phyloP scores from a whole-genome alignment of 2,113 vertebrate genomes.

The Heterocephalus glaber region DNA sequence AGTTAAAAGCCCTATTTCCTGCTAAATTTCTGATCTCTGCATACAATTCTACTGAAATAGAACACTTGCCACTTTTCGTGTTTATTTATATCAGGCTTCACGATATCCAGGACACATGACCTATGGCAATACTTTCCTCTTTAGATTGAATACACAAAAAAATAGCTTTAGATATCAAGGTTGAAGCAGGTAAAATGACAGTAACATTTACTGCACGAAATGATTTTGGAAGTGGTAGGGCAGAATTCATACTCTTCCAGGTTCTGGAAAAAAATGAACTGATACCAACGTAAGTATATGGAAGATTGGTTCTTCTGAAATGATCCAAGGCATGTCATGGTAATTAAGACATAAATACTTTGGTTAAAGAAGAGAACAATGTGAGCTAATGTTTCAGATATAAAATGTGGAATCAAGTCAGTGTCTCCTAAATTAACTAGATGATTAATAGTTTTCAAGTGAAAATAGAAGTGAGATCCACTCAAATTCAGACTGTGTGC shows the following conservation, averaged over 20 bases:
- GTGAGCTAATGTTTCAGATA: slow-evolving; percentile 46
- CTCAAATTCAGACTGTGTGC: not conserved
- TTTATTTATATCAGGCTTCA: slow-evolving; percentile 52
- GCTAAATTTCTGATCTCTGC: slow-evolving; percentile 55
- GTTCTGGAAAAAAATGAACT: slow-evolving; percentile 63
- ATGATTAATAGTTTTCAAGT: slow-evolving; percentile 58
- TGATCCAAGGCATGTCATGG: slow-evolving; percentile 23
- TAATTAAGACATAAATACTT: slow-evolving; percentile 62
- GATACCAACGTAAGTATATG: not conserved
- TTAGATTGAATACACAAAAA: slow-evolving; percentile 15
- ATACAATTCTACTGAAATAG: slow-evolving; percentile 51
- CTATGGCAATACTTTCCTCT: slow-evolving; percentile 25
- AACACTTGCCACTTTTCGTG: slow-evolving; percentile 44
- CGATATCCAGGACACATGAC: slow-evolving; percentile 29
- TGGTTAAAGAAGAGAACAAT: slow-evolving; percentile 21
- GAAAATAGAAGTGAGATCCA: not conserved
- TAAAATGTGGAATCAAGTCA: slow-evolving; percentile 42
- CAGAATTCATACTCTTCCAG: slow-evolving; percentile 5
- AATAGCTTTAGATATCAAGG: slow-evolving; percentile 22
- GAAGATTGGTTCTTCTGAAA: not conserved
- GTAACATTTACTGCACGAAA: slow-evolving; percentile 29
- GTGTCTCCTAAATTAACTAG: slow-evolving; percentile 35
- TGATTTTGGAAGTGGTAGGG: slow-evolving; percentile 8
- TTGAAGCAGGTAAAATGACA: slow-evolving; percentile 42
- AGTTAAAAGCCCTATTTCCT: slow-evolving; percentile 56